Conservation (phyloP, 2,113 vertebrate species). For the Numida meleagris region DNA sequence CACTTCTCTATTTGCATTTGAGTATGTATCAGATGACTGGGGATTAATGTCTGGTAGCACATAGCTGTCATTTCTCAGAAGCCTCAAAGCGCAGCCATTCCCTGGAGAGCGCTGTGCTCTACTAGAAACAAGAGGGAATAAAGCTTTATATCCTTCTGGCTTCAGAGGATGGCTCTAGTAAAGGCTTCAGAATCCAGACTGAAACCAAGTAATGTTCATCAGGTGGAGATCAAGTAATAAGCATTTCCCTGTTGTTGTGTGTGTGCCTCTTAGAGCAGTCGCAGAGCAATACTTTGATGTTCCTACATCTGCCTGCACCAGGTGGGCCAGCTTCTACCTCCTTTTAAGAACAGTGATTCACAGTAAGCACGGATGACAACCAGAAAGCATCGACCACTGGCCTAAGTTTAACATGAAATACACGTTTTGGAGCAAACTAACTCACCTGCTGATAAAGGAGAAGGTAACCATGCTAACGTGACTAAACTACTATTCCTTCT, state of each 20-base stretch:
- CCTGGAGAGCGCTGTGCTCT: background rate
- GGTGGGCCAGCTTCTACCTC: background rate
- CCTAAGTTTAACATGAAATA: background rate
- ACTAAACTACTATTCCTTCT: background rate
- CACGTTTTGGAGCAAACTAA: background rate
- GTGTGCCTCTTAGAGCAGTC: background rate
- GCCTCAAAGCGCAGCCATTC: background rate
- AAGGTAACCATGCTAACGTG: accelerated
- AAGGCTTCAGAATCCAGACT: background rate
- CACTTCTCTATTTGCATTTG: conserved; percentile 5
- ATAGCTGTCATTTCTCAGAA: background rate
- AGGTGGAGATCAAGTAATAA: background rate
- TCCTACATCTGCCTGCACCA: background rate
- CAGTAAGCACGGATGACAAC: background rate
- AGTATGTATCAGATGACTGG: background rate
- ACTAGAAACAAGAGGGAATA: background rate
- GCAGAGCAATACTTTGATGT: background rate
- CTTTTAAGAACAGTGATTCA: background rate
- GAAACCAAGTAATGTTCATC: background rate
- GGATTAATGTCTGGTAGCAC: background rate
- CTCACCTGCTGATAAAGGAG: background rate
- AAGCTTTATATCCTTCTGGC: background rate
- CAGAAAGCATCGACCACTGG: background rate
- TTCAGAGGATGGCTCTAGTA: background rate
- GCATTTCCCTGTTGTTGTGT: background rate